Base-by-base conservation (phyloP, 2,113 vertebrate species). In the Podocnemis expansa region DNA sequence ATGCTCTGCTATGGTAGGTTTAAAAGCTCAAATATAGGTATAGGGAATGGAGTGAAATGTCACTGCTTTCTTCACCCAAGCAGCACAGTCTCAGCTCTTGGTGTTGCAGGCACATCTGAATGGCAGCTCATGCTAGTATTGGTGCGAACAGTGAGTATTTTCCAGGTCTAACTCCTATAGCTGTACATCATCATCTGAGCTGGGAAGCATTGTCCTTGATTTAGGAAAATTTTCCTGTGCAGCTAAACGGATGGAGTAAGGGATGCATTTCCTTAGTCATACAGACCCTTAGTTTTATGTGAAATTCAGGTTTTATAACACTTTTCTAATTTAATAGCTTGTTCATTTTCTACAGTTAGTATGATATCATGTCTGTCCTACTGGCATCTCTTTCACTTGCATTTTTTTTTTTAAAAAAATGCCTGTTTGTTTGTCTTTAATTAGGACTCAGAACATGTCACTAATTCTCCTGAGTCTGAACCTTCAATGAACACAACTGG, bases 151-250 rank as follows among this genome's bases (percentile, higher is more conserved):
- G 25, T 70, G 73, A 87, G 0, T 97, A 80, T 94, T 91, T 85
- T 96, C 91, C 93, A 88, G 95, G 86, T 51, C 94, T 94, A 95
- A 89, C 89, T 97, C 89, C 91, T 93, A 0, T 29, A 89, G 67
- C 86, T 93, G 56, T 76, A 90, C 91, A 93, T 6, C 52, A 70
- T 94, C 75, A 84, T n/a, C 87, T 93, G 34, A 90, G 58, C 70
- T 88, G 31, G 88, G 73, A 90, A 51, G 38, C 78, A 41, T 78
- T 93, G 38, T 45, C 93, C 82, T 90, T 96, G 24, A 87, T 87
- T 55, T 80, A 86, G 51, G 55, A 79, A 80, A 7, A 54, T 90
- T 34, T 52, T 82, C 29, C 70, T 43, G 9, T 47, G 12, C 22
- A 45, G 12, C n/a, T 43, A 55, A n/a, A 47, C 27, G 73, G 41